Base-by-base conservation (phyloP, 1,140 invertebrate species). In the Diachasmimorpha longicaudata region DNA sequence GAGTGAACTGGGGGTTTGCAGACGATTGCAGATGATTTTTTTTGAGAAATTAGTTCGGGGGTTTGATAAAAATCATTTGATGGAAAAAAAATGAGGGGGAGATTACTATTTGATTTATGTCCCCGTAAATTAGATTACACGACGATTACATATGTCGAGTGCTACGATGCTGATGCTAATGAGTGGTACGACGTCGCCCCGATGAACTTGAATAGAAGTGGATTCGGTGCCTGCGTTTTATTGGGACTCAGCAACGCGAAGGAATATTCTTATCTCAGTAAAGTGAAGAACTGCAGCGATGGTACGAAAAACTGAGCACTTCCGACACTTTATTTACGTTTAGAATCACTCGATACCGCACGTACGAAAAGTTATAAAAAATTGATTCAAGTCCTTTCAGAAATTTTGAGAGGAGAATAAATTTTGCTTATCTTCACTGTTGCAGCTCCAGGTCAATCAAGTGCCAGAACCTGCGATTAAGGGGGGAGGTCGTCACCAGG, bases 161-260 rank as follows among this genome's bases (percentile, higher is more conserved):
- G 92, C 81, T 95, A 94, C 83, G 93, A 94, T 78, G 89, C 90
- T 0, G 91, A 91, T 67, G 90, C 89, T 1, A 90, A 93, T 81
- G 91, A 94, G 81, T 95, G 94, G 94, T 90, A 90, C 78, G 91
- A 93, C 75, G 91, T 91, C 0, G 89, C 92, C 0, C 90, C 91
- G 0, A 93, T 95, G 92, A 94, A 93, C 83, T 84, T 94, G 3
- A 94, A 93, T 71, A 90, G 95, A 16, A 96, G 95, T 23, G 96
- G 95, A 0, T 86, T 97, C 5, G 94, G 94, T 1, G 95, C 95
- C 0, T 96, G 95, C 80, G 95, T 96, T 6, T 92, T 97, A 19
- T 91, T 91, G 68, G 94, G 93, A 0, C 87, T 97, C 37, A 92
- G 92, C 0, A 96, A 97, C 84, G 92, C 94, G 0, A 90, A 92